phyloP scores from a whole-genome alignment of 2,888 invertebrate species.

The Lithophane semibrunnea region DNA sequence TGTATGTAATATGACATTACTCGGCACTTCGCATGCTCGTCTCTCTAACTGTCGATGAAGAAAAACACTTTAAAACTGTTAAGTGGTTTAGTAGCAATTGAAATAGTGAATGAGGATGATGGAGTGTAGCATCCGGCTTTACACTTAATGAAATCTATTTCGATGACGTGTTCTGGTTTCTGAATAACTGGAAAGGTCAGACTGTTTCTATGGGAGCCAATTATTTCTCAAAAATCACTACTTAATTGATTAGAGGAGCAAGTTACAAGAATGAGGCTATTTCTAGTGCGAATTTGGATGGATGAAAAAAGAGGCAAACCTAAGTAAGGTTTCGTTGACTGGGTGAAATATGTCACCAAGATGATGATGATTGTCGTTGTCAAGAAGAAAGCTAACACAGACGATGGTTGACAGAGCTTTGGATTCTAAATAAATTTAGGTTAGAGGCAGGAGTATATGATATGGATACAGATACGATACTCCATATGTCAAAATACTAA shows the following conservation, averaged over 20 bases:
- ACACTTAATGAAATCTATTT: constrained; percentile 44
- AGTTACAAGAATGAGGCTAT: not conserved
- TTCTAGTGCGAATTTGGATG: not conserved
- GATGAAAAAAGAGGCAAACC: not conserved
- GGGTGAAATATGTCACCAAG: not conserved
- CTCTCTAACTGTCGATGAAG: not conserved
- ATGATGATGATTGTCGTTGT: not conserved
- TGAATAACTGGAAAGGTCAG: not conserved
- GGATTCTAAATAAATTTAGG: not conserved
- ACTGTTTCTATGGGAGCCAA: not conserved
- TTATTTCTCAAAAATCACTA: not conserved
- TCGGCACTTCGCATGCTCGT: constrained; percentile 25
- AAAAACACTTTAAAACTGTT: not conserved
- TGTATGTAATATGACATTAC: constrained; percentile 20
- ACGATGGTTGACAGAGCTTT: not conserved
- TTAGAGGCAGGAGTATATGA: not conserved
- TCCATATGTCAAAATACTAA: not conserved
- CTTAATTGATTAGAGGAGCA: not conserved
- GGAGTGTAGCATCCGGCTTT: constrained; percentile 28
- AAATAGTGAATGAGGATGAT: constrained; percentile 21
- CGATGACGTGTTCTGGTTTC: constrained; percentile 28
- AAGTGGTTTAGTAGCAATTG: constrained; percentile 20
- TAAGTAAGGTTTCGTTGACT: not conserved
- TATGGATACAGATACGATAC: not conserved
- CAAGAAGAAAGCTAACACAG: not conserved